Evolutionary conservation across 1,140 invertebrate genomes (phyloP).

Genomic region (Asobara japonica): DNA sequence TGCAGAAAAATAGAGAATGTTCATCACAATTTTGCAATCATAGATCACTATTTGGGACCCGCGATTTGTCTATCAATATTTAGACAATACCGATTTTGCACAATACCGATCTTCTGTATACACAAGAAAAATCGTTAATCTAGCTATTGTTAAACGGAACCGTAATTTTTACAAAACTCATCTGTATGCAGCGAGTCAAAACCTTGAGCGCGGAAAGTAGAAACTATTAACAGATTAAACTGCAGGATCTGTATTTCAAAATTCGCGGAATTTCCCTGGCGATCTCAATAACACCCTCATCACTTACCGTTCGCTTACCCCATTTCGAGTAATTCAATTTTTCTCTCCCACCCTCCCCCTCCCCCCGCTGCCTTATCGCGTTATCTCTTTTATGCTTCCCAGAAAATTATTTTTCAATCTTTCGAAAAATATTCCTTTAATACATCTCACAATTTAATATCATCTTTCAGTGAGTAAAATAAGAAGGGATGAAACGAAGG

Average conservation of each 20-base stretch:
- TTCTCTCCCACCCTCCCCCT: background rate
- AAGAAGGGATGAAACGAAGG: background rate
- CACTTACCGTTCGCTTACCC: background rate
- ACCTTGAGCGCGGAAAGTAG: no score
- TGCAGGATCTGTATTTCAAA: background rate
- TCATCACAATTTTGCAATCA: no score
- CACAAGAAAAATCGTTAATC: no score
- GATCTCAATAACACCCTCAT: background rate
- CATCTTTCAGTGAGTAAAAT: background rate
- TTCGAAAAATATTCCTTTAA: background rate
- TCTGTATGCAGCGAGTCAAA: no score
- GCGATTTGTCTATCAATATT: no score
- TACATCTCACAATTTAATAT: conserved; percentile 1
- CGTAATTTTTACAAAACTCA: no score
- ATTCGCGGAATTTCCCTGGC: background rate
- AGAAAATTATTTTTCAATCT: conserved; percentile 2
- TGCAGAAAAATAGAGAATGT: no score
- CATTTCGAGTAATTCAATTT: conserved; percentile 7
- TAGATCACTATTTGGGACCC: no score
- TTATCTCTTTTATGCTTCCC: background rate
- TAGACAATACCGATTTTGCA: no score
- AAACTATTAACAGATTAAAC: background rate
- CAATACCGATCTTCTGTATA: no score
- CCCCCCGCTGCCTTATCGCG: background rate
- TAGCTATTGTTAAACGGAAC: no score